phyloP scores from a whole-genome alignment of 2,888 invertebrate genomes.

The Caenorhabditis sp. region DNA sequence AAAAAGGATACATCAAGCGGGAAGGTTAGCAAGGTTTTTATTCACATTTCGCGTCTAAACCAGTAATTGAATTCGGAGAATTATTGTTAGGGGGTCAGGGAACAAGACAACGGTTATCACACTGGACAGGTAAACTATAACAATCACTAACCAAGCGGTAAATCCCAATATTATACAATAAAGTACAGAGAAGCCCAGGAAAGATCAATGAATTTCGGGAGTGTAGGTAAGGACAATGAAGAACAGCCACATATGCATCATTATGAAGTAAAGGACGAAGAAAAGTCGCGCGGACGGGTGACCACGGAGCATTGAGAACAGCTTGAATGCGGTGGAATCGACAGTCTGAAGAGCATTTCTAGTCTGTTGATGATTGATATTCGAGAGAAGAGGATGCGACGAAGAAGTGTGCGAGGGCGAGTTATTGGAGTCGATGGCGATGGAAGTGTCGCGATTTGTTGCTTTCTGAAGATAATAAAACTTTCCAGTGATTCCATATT shows the following conservation, averaged over 20 bases:
- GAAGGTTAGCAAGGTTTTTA: slow-evolving; percentile 7
- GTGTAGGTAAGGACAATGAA: slow-evolving; percentile 87
- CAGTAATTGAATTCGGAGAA: slow-evolving; percentile 14
- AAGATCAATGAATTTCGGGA: slow-evolving; percentile 82
- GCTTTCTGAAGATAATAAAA: slow-evolving; percentile 66
- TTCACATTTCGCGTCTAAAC: slow-evolving; percentile 26
- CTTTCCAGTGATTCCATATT: not conserved
- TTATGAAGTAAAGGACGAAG: slow-evolving; percentile 89
- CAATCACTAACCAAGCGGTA: slow-evolving; percentile 27
- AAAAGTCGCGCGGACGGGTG: slow-evolving; percentile 88
- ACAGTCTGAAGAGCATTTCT: slow-evolving; percentile 56
- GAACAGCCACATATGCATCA: slow-evolving; percentile 89
- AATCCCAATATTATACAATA: slow-evolving; percentile 7
- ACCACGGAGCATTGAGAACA: slow-evolving; percentile 58
- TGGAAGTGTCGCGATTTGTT: slow-evolving; percentile 53
- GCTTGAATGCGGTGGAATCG: slow-evolving; percentile 61
- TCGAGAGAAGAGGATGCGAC: slow-evolving; percentile 43
- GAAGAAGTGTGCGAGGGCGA: slow-evolving; percentile 32
- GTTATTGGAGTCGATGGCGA: slow-evolving; percentile 49
- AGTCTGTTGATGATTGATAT: slow-evolving; percentile 53
- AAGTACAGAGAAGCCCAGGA: not conserved
- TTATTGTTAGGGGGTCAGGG: slow-evolving; percentile 12
- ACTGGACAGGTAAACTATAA: slow-evolving; percentile 26
- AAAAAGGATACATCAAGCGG: not conserved
- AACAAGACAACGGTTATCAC: slow-evolving; percentile 14